Conservation (phyloP, 37 sponge, comb jelly and placozoan species). For the Geodia barretti region DNA sequence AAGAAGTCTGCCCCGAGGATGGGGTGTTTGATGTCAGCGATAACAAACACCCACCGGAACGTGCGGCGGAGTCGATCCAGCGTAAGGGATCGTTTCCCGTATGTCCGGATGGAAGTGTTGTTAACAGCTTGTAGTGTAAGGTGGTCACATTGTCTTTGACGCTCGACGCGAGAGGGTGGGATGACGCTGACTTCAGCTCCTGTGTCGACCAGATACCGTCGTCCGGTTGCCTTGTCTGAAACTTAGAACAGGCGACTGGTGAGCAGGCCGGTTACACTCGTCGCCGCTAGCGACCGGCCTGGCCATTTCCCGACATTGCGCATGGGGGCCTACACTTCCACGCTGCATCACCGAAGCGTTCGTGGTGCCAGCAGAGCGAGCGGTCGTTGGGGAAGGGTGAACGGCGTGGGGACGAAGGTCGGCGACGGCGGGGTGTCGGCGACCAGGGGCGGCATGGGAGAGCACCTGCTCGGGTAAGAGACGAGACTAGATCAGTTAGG, state of each 20-base stretch:
- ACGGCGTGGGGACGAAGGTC: not conserved
- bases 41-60: constrained; percentile 39
- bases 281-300: constrained; percentile 23
- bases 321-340: not conserved
- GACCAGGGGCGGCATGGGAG: not conserved
- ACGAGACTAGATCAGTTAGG: constrained; percentile 3
- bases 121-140: not conserved
- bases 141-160: not conserved
- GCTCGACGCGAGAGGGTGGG: not conserved
- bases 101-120: not conserved
- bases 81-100: not conserved
- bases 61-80: constrained; percentile 32
- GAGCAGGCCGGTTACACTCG: constrained; percentile 59
- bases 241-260: constrained; percentile 5
- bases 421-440: not conserved
- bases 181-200: constrained; percentile 26
- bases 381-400: not conserved
- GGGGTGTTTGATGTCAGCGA: constrained; percentile 40
- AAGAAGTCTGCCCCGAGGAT: constrained; percentile 61
- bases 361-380: not conserved
- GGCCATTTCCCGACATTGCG: not conserved
- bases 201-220: constrained; percentile 61
- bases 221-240: not conserved
- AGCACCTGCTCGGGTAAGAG: not conserved
- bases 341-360: not conserved